These are phyloP conservation scores for Hypomesus transpacificus DNA, from an alignment of 2,113 vertebrate genomes.

Conservation along the genomic window DNA sequence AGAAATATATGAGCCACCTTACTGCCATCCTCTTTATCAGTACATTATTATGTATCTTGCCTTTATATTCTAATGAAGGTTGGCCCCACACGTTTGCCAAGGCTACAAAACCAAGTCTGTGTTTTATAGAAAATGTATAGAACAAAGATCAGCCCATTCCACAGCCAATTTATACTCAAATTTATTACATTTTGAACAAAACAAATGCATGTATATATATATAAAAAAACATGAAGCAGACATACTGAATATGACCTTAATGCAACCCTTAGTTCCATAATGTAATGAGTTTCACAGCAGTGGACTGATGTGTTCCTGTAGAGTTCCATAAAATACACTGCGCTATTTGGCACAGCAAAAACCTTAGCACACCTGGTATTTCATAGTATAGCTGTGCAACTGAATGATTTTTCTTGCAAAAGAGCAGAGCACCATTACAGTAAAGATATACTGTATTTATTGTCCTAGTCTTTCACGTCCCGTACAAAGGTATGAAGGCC, in stretches of 20 bases:
- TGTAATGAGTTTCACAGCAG: conserved; percentile 8
- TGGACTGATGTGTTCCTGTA: background rate
- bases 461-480: conserved; percentile 4
- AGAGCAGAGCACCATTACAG: conserved; percentile 24
- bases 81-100: too few species aligned
- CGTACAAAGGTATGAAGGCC: conserved; percentile 6
- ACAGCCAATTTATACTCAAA: conserved; percentile 39
- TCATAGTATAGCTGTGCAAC: conserved; percentile 16
- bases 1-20: too few species aligned
- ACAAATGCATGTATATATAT: conserved; percentile 13
- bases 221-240: conserved; percentile 16
- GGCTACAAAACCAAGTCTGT: background rate
- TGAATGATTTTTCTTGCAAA: conserved; percentile 19
- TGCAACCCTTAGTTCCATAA: conserved; percentile 12
- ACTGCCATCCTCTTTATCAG: background rate
- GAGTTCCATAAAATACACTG: conserved; percentile 13
- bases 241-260: conserved; percentile 13
- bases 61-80: too few species aligned
- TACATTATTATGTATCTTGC: background rate
- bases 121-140: background rate
- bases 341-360: conserved; percentile 39
- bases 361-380: background rate
- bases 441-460: conserved; percentile 24
- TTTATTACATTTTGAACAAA: conserved; percentile 50
- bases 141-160: conserved; percentile 7